Evolutionary conservation across 2,113 vertebrate species (phyloP).

Genomic region (Toxotes chatareus): DNA sequence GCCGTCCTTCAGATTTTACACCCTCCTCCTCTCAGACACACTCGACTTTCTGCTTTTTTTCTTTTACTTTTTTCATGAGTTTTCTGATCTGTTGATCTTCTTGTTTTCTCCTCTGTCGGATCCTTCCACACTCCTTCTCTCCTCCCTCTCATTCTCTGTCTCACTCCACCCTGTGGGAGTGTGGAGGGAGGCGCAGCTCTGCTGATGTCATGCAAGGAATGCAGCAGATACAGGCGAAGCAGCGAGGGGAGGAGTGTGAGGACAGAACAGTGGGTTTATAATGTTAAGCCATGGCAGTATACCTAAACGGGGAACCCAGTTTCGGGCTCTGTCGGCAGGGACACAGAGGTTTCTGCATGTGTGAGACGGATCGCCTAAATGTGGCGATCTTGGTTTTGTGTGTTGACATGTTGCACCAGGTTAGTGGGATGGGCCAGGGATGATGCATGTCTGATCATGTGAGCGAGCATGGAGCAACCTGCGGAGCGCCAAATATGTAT

Average conservation of each 20-base stretch:
- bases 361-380: not conserved
- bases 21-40: conserved; percentile 7
- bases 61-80: not conserved
- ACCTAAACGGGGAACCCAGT: not conserved
- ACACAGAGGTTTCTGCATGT: not conserved
- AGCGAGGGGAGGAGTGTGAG: conserved; percentile 65
- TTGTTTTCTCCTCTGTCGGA: conserved; percentile 61
- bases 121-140: conserved; percentile 57
- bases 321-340: not conserved
- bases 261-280: conserved; percentile 50
- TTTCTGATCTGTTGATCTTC: conserved; percentile 47
- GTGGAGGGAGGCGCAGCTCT: conserved; percentile 78
- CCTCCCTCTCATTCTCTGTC: conserved; percentile 57
- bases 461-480: conserved; percentile 63
- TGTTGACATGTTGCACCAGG: conserved; percentile 28
- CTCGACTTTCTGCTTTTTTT: not conserved
- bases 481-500: conserved; percentile 69
- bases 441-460: conserved; percentile 79
- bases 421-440: conserved; percentile 52
- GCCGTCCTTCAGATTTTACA: not conserved
- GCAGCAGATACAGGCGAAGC: conserved; percentile 77
- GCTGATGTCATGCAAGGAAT: conserved; percentile 88
- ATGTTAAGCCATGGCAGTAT: conserved; percentile 10
- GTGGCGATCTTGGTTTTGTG: not conserved
- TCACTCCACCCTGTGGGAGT: conserved; percentile 82